These are phyloP conservation scores for Ischnura elegans DNA, from an alignment of 2,888 invertebrate genomes.

Conservation along the genomic window DNA sequence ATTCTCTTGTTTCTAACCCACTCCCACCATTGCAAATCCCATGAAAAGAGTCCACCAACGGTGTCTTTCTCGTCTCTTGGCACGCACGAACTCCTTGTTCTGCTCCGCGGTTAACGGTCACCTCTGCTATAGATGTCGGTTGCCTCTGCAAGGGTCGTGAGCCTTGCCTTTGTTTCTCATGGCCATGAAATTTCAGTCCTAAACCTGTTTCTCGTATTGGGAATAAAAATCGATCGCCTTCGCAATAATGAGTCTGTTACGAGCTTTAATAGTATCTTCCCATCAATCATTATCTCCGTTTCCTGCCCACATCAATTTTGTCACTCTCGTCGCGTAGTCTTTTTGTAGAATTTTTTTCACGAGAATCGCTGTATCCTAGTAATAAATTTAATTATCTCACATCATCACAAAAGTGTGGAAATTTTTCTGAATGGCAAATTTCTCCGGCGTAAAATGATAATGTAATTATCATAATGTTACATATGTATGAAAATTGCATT, in stretches of 20 bases:
- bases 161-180: not conserved
- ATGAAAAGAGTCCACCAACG: not conserved
- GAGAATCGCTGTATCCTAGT: too few relatives aligned
- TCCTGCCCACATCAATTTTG: too few relatives aligned
- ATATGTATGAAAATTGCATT: too few relatives aligned
- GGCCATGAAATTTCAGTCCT: not conserved
- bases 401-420: too few relatives aligned
- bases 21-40: not conserved
- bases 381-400: too few relatives aligned
- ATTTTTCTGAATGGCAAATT: too few relatives aligned
- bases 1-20: not conserved
- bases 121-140: not conserved
- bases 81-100: not conserved
- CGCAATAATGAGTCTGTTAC: not conserved
- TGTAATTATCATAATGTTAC: too few relatives aligned
- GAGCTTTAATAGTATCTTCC: not conserved
- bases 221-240: not conserved
- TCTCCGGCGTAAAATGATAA: too few relatives aligned
- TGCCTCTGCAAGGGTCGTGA: not conserved
- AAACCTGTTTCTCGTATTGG: not conserved
- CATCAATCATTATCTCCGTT: not conserved
- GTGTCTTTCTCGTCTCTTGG: not conserved
- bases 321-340: too few relatives aligned
- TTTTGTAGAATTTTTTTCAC: too few relatives aligned
- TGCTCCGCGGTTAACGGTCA: not conserved